Base-by-base conservation (phyloP, 2,888 invertebrate species). In the Volucella inflata region DNA sequence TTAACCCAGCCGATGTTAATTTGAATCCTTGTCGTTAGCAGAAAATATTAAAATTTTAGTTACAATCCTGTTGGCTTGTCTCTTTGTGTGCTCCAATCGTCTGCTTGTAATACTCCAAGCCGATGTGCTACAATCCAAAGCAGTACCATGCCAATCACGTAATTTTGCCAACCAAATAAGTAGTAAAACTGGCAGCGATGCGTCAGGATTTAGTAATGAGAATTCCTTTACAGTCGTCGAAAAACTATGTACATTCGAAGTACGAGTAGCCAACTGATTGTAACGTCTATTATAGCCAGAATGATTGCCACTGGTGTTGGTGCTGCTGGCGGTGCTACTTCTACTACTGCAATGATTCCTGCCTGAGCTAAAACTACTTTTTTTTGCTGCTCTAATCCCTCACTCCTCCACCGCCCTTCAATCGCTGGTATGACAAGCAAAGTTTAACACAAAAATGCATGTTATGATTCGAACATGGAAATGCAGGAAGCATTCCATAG, bases 161-260 rank as follows among this genome's bases (percentile, higher is more conserved):
- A 85, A 55, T 85, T 81, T 72, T 38, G 67, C 68, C 53, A 81
- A 85, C 72, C 76, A 85, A 85, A 85, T 85, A 85, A 85, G 85
- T 85, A 85, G 85, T 85, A 85, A 85, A 85, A 85, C 85, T 85
- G 71, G 72, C 80, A 72, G 81, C 68, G 55, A 85, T 81, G 85
- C 81, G 76, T 81, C 46, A 85, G 85, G 85, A 85, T 85, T 85
- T 71, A 57, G 65, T 81, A 85, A 81, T 85, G 85, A 85, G 85
- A 80, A 67, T 36, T 67, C 53, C 70, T 40, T 64, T 76, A 4
- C 53, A 9, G 42, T 30, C 30, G 30, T 30, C 30, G 4, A 53
- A 59, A 72, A 50, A 77, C 68, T 77, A n/a, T n/a, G n/a, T n/a
- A 67, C 72, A 65, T 44, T 53, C 46, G 59, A 40, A 44, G 2